Conservation (phyloP, 2,113 vertebrate genomes). For the Tonatia bakeri region DNA sequence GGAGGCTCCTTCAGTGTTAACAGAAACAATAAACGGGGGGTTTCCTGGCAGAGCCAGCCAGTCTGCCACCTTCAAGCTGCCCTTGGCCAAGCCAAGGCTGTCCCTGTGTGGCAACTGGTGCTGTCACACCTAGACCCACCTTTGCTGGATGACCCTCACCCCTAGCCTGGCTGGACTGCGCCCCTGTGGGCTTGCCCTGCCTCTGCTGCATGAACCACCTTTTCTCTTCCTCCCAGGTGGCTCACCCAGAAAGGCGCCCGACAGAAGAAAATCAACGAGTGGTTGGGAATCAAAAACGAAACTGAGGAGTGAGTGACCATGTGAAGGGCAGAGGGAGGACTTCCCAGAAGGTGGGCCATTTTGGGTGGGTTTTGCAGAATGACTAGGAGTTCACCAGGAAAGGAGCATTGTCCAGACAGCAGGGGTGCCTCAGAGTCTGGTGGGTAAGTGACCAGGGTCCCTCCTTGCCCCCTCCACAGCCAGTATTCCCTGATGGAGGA, state of each 20-base stretch:
- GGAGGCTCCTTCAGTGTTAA: background rate
- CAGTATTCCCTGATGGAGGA: slow-evolving; percentile 86
- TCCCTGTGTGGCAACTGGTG: background rate
- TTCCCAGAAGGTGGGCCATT: background rate
- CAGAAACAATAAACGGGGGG: background rate
- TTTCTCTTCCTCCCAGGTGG: slow-evolving; percentile 77
- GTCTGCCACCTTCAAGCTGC: background rate
- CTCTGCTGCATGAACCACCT: background rate
- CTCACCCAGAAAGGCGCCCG: slow-evolving; percentile 86
- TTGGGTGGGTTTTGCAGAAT: background rate
- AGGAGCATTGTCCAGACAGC: background rate
- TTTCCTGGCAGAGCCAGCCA: background rate
- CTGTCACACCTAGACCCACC: too few relatives aligned
- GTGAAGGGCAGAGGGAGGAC: background rate
- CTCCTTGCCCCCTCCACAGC: slow-evolving; percentile 42
- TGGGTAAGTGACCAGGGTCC: background rate
- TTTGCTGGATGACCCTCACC: background rate
- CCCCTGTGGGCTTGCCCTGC: too few relatives aligned
- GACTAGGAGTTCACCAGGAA: background rate
- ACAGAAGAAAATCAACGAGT: slow-evolving; percentile 88
- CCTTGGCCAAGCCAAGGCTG: background rate
- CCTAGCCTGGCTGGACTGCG: background rate
- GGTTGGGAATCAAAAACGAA: slow-evolving; percentile 86
- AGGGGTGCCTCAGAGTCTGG: background rate
- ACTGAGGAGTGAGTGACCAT: slow-evolving; percentile 82